Base-by-base conservation (phyloP, 2,888 invertebrate genomes). In the Drosophila robusta region DNA sequence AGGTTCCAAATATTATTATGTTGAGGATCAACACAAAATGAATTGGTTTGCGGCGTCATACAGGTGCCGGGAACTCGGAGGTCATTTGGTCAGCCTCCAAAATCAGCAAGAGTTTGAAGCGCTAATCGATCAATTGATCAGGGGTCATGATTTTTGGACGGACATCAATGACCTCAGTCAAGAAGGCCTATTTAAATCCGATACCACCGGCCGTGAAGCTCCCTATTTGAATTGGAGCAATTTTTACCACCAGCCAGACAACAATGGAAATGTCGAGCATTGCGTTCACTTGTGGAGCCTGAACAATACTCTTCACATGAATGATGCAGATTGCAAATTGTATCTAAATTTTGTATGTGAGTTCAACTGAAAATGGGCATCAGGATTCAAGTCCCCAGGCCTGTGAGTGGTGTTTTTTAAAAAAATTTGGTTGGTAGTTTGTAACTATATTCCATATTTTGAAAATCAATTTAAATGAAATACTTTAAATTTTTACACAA, bases 1-100 rank as follows among this genome's bases (percentile, higher is more conserved):
- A 2, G 62, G 44, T 9, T 14, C 18, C 1, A 63, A 63, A 39
- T 45, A 45, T 8, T 63, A 63, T 38, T 50, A 56, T n/a, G 44
- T 63, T 14, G 56, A 56, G 6, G 11, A 32, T 1, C 7, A 18
- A 2, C 26, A 24, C 3, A 3, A 34, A 2, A 16, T n/a, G 7
- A 56, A 2, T 44, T 56, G 56, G 62, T 22, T 44, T 22, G 32
- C 12, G 0, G 58, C 64, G 1, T 9, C 9, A 0, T 9, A 60
- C 0, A 65, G 5, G 8, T 60, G 60, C 16, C 12, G 2, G 5
- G 22, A 52, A 11, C 29, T 34, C 8, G 51, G 58, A 9, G 58
- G 51, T 5, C 58, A 58, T n/a, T 39, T 64, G 18, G 57, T 11
- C 14, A 64, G 41, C 29, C 14, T 46, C 18, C 50, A 51, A 46